Evolutionary conservation across 2,888 invertebrate genomes (phyloP).

Genomic region (Orthonychiurus folsomi): DNA sequence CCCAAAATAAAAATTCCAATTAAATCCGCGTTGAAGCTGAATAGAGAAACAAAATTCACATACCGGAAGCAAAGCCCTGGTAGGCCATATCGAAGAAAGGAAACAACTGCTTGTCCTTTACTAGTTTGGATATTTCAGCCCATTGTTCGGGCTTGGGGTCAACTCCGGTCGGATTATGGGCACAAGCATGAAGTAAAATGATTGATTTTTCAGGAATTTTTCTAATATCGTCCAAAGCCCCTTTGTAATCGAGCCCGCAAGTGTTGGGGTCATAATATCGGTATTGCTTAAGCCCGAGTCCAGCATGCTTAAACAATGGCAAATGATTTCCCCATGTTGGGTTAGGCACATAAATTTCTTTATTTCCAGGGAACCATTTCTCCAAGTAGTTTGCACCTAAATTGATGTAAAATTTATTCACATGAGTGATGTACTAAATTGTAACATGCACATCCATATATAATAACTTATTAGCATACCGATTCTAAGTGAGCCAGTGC

Average conservation of each 20-base stretch:
- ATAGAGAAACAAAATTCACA: too few relatives aligned
- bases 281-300: slow-evolving; percentile 77
- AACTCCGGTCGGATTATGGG: slow-evolving; percentile 96
- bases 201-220: slow-evolving; percentile 86
- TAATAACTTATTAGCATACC: too few relatives aligned
- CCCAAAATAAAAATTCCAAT: too few relatives aligned
- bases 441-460: too few relatives aligned
- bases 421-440: too few relatives aligned
- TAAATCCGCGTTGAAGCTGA: background rate
- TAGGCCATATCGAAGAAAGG: slow-evolving; percentile 99
- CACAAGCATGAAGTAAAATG: slow-evolving; percentile 89
- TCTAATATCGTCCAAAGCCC: slow-evolving; percentile 83
- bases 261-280: slow-evolving; percentile 88
- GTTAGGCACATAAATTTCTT: slow-evolving; percentile 76
- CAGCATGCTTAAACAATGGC: slow-evolving; percentile 83
- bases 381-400: slow-evolving; percentile 83
- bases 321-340: slow-evolving; percentile 99
- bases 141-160: slow-evolving; percentile 77
- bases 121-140: slow-evolving; percentile 71
- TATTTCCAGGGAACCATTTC: slow-evolving; percentile 66
- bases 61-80: slow-evolving; percentile 85
- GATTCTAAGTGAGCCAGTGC: slow-evolving; percentile 91
- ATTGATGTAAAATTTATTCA: too few relatives aligned
- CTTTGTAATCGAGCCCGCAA: slow-evolving; percentile 84
- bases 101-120: slow-evolving; percentile 71